phyloP scores from a whole-genome alignment of 2,888 invertebrate genomes.

The Beris morrisii region DNA sequence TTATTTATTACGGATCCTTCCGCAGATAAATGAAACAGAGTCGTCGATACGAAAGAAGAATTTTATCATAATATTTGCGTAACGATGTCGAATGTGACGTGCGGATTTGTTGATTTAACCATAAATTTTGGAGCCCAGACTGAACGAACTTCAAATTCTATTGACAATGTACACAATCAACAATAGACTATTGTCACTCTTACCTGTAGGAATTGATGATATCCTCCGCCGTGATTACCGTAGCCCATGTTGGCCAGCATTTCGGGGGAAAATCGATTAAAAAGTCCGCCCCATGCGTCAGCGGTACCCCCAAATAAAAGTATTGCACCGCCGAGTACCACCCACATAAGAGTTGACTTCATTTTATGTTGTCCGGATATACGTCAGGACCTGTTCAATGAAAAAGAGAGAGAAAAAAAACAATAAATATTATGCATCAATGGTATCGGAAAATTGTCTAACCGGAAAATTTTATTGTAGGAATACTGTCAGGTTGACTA shows the following conservation, averaged over 20 bases:
- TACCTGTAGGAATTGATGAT: slow-evolving; percentile 60
- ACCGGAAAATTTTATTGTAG: no score
- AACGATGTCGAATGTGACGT: no score
- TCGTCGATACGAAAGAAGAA: no score
- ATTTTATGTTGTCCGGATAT: slow-evolving; percentile 40
- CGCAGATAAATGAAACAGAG: no score
- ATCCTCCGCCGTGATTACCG: slow-evolving; percentile 63
- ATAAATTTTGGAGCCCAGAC: not conserved
- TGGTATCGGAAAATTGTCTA: no score
- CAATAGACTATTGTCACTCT: slow-evolving; percentile 35
- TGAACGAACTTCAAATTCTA: no score
- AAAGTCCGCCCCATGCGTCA: slow-evolving; percentile 78
- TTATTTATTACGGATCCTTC: no score
- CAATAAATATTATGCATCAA: no score
- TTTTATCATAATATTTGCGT: no score
- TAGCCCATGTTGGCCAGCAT: slow-evolving; percentile 80
- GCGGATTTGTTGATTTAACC: not conserved
- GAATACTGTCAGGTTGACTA: no score
- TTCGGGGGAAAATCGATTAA: slow-evolving; percentile 85
- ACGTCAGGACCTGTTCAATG: not conserved
- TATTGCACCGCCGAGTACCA: slow-evolving; percentile 44
- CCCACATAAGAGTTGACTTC: slow-evolving; percentile 47
- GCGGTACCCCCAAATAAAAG: slow-evolving; percentile 49
- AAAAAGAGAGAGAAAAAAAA: no score
- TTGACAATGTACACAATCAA: no score